Evolutionary conservation across 2,113 vertebrate genomes (phyloP).

Genomic region (Epinephelus fuscoguttatus): DNA sequence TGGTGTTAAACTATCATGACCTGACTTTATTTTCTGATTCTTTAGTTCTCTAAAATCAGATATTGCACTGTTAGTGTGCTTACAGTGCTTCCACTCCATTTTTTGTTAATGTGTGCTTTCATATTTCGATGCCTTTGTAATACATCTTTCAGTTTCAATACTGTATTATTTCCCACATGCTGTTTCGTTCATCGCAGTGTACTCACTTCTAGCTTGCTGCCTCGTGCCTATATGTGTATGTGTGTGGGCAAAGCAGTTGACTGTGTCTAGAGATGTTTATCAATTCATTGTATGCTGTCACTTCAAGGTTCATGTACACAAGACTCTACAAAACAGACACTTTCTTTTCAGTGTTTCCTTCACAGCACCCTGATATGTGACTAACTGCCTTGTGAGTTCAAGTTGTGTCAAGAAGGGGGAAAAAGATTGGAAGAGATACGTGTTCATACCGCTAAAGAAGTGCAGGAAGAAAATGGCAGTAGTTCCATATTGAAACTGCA

Average conservation of each 20-base stretch:
- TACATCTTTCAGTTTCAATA: neutral
- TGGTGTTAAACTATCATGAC: neutral
- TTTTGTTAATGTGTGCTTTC: neutral
- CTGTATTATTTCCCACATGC: neutral
- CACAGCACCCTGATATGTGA: neutral
- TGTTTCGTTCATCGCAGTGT: neutral
- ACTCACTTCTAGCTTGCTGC: neutral
- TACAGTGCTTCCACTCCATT: neutral
- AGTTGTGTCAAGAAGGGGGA: neutral
- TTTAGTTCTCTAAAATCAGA: neutral
- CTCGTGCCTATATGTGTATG: neutral
- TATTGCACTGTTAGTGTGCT: neutral
- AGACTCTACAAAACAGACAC: neutral
- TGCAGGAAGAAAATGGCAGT: constrained; percentile 4
- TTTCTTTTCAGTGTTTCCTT: neutral
- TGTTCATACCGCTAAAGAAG: neutral
- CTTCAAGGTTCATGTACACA: neutral
- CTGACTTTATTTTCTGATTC: neutral
- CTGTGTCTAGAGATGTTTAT: neutral
- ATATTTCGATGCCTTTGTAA: neutral
- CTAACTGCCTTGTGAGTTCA: neutral
- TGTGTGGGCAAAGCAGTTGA: neutral
- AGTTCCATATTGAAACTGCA: constrained; percentile 16
- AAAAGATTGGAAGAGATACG: neutral
- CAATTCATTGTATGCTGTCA: neutral